Base-by-base conservation (phyloP, 2,113 vertebrate species). In the Brachionichthys hirsutus region DNA sequence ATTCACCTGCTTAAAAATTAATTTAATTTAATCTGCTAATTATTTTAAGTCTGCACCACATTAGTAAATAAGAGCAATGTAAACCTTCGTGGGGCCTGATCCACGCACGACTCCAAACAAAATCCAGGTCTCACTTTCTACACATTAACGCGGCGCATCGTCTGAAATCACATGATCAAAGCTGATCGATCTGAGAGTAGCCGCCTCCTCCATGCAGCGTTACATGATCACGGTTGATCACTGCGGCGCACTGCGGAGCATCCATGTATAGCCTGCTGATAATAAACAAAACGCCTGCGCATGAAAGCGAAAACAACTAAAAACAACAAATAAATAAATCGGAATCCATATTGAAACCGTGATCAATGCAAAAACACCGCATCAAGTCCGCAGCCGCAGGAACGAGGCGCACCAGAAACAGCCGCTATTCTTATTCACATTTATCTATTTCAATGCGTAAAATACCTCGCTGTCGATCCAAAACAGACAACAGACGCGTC, bases 151-250 rank as follows among this genome's bases (percentile, higher is more conserved):
- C n/a, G n/a, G n/a, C n/a, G n/a, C 5, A 49, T 12, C 14, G 9
- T 42, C 16, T 10, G 24, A 40, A 45, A 48, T 2, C 36, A n/a
- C 18, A 40, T 12, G 48, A 7, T 55, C 6, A 10, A 0, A 52
- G n/a, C 11, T n/a, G 57, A 46, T 52, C 19, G 18, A 45, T 41
- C 3, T 1, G n/a, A 19, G 46, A 36, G 16, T 20, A 13, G 38
- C 41, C 18, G 50, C 15, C 40, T 45, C 34, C 6, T 15, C n/a
- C n/a, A 35, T 6, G 12, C 2, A 14, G 35, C 16, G 9, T 12
- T 46, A 16, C 16, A 38, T 2, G 22, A 67, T 62, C 9, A 30
- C 16, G 20, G 7, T 40, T 49, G 65, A 67, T 70, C 4, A 24
- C 24, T 47, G 22, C 40, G 30, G 41, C 9, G 1, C 20, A 9